A percentile compares a stretch with the other conserved stretches of the same genome.
These are phyloP conservation scores for Distichodus sexfasciatus DNA, from an alignment of 2,797 vertebrate genomes.

Conservation along the genomic window DNA sequence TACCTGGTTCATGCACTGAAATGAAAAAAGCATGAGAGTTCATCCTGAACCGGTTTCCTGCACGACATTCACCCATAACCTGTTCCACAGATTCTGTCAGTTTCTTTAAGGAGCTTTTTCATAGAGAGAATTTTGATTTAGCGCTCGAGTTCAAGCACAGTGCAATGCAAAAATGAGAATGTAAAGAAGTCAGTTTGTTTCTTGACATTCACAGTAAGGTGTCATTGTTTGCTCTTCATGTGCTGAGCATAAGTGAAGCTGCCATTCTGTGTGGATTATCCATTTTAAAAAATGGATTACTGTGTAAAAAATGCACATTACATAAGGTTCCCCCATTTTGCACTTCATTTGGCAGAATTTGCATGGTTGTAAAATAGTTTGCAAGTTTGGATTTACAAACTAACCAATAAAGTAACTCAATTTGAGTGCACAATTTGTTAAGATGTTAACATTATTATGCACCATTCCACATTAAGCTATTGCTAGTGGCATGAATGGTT, in stretches of 20 bases:
- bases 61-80: conserved; percentile 22
- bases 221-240: background rate
- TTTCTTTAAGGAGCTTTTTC: conserved; percentile 8
- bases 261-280: conserved; percentile 9
- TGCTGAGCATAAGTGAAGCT: background rate
- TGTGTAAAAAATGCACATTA: conserved; percentile 22
- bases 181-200: background rate
- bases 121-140: background rate
- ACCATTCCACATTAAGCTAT: background rate
- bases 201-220: conserved; percentile 15
- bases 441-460: background rate
- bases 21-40: conserved; percentile 28
- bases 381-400: conserved; percentile 10
- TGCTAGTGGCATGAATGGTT: background rate
- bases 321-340: conserved; percentile 20
- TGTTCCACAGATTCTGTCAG: conserved; percentile 7
- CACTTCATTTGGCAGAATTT: conserved; percentile 20
- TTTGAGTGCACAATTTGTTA: conserved; percentile 11
- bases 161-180: conserved; percentile 8
- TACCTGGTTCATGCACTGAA: conserved; percentile 31
- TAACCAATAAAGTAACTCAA: background rate
- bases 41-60: conserved; percentile 22
- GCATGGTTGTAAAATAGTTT: conserved; percentile 10
- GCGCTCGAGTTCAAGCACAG: background rate
- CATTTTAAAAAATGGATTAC: conserved; percentile 15